Evolutionary conservation across 2,888 invertebrate genomes (phyloP).

Genomic region (Hirtodrosophila confusa): DNA sequence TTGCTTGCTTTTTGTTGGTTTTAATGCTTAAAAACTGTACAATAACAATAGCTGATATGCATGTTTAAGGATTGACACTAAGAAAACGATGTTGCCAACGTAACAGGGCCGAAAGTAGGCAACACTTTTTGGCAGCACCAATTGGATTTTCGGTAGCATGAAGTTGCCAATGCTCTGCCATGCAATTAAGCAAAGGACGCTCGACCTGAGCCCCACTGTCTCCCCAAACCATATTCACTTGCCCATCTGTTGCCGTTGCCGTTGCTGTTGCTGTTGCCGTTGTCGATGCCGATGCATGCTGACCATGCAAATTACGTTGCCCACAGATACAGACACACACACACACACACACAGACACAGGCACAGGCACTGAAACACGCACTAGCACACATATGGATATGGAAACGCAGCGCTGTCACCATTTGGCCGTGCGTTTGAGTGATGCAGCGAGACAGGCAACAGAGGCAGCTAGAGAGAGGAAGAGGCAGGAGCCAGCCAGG

Average conservation of each 20-base stretch:
- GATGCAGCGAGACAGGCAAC: constrained; percentile 65
- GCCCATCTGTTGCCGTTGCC: constrained; percentile 38
- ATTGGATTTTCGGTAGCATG: constrained; percentile 60
- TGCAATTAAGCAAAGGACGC: constrained; percentile 68
- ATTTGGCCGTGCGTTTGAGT: constrained; percentile 71
- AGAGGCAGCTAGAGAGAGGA: constrained; percentile 3
- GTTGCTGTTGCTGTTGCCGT: constrained; percentile 1
- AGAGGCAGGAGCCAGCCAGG: constrained; percentile 27
- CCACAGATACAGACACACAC: constrained; percentile 27
- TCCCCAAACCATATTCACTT: constrained; percentile 17
- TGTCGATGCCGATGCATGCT: constrained; percentile 56
- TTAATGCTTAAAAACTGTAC: constrained; percentile 42
- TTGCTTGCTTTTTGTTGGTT: constrained; percentile 24
- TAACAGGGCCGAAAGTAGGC: constrained; percentile 12
- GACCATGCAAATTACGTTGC: constrained; percentile 77
- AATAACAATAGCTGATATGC: constrained; percentile 38
- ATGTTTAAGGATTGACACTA: constrained; percentile 52
- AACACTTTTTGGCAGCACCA: constrained; percentile 52
- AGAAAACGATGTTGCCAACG: constrained; percentile 47
- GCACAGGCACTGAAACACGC: not conserved
- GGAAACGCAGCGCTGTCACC: constrained; percentile 69
- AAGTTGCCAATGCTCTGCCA: constrained; percentile 71
- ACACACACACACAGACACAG: constrained; percentile 14
- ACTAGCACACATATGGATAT: constrained; percentile 31
- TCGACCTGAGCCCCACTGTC: constrained; percentile 17